Evolutionary conservation across 2,113 vertebrate genomes (phyloP), one percentile per base, ranked within the genome.

Genomic region (Puffinus mauretanicus): DNA sequence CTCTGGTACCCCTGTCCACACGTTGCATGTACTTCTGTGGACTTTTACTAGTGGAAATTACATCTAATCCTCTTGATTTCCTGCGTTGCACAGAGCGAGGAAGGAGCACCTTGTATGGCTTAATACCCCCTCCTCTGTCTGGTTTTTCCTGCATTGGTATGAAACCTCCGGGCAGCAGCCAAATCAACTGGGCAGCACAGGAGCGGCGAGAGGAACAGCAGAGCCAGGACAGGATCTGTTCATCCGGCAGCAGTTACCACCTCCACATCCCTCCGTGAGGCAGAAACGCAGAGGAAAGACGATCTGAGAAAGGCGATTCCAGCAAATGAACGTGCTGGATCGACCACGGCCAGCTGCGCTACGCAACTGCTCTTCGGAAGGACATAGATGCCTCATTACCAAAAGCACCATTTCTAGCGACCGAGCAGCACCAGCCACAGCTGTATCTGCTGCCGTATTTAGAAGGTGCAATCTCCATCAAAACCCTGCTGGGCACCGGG

Each of bases 11-110:
- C 24, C 32, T 21, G 7, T 30, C 60, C 58, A 55, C 70, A 61
- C 0, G 0, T 5, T 49, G 46, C 71, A 80, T 0, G 0, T 10
- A 8, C 24, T 70, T 51, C 10, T 11, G 26, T 44, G 11, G 20
- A 27, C 19, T 38, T 70, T 44, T 20, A 32, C 40, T 26, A 5
- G 30, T 61, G 29, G 32, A 66, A 72, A 72, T 40, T 18, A 51
- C 32, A 81, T 18, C 38, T 10, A 12, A 38, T 29, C 65, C 47
- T 86, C 70, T 60, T 65, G 21, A 46, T 66, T 20, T 32, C 36
- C 71, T 32, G 6, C 7, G 21, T 7, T 29, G 54, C 38, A 40
- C 29, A 58, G 36, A 86, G 60, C 24, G 40, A 62, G 49, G 54
- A 78, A 62, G 36, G 49, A 93, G 25, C 29, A 47, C 36, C 47